A percentile compares a stretch with the other conserved stretches of the same genome.
phyloP scores from a whole-genome alignment of 2,888 invertebrate genomes.

The Gerris lacustris region DNA sequence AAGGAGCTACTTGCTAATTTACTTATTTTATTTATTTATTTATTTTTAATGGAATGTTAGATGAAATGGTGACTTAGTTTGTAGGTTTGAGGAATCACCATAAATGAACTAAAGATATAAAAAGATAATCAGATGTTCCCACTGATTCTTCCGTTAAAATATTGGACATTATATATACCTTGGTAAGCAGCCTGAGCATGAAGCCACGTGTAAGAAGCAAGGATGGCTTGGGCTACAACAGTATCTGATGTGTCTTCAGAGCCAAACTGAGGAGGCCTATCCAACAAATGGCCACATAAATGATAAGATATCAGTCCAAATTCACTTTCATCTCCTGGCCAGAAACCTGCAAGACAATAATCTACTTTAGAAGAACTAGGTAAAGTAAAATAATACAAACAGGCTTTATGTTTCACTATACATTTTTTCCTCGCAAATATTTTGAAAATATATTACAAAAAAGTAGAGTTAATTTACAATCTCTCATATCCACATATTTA shows the following conservation, averaged over 20 bases:
- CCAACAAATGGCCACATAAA: conserved; percentile 48
- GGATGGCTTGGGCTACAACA: conserved; percentile 59
- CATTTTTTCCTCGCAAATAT: no score
- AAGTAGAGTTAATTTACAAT: no score
- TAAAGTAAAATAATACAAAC: conserved; percentile 7
- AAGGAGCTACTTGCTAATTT: no score
- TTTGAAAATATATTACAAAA: no score
- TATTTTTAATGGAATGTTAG: no score
- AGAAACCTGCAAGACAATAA: conserved; percentile 50
- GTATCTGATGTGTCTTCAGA: conserved; percentile 47
- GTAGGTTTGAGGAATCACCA: no score
- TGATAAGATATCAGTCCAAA: conserved; percentile 69
- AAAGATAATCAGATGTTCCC: no score
- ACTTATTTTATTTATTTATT: no score
- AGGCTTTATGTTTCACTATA: neutral
- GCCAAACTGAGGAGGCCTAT: conserved; percentile 41
- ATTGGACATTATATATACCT: conserved; percentile 37
- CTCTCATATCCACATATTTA: no score
- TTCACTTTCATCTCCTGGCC: conserved; percentile 67
- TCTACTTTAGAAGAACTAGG: neutral
- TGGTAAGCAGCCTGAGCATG: conserved; percentile 65
- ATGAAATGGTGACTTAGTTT: no score
- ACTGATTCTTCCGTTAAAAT: no score
- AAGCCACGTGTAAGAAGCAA: conserved; percentile 69
- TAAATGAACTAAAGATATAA: no score